Percentiles rank a stretch among this genome's conserved stretches.
These are phyloP conservation scores for Vesta saturnalis DNA, from an alignment of 2,888 invertebrate genomes.

Conservation along the genomic window DNA sequence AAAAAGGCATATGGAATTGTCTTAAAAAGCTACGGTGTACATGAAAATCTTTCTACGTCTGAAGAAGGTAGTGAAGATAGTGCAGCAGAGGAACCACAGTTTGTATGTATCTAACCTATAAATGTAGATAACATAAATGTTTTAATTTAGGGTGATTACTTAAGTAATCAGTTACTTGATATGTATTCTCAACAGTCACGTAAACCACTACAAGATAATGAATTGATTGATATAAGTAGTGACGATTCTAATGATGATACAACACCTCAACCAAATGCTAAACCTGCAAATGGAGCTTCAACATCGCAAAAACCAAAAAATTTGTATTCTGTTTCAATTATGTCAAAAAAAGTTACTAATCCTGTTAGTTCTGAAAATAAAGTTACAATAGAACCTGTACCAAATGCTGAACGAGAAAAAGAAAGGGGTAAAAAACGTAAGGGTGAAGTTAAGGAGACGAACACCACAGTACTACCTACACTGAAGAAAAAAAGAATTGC, in stretches of 20 bases:
- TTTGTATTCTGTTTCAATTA: conserved; percentile 45
- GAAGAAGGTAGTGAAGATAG: conserved; percentile 69
- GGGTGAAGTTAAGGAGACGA: conserved; percentile 45
- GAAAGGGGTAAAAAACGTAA: conserved; percentile 59
- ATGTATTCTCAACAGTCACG: conserved; percentile 61
- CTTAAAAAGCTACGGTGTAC: conserved; percentile 73
- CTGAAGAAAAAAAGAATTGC: conserved; percentile 62
- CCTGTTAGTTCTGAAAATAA: conserved; percentile 63
- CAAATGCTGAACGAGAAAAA: conserved; percentile 49
- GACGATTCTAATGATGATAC: conserved; percentile 73
- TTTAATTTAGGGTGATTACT: conserved; percentile 41
- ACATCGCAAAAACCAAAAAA: conserved; percentile 61
- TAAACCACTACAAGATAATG: conserved; percentile 69
- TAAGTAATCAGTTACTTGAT: conserved; percentile 62
- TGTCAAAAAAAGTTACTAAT: conserved; percentile 44
- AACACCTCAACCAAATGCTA: conserved; percentile 53
- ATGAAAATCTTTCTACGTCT: conserved; percentile 60
- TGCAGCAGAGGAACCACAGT: conserved; percentile 58
- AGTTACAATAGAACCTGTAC: conserved; percentile 53
- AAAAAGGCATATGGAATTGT: conserved; percentile 80
- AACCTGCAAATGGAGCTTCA: conserved; percentile 56
- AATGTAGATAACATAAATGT: neutral
- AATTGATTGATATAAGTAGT: conserved; percentile 82
- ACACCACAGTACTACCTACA: conserved; percentile 44
- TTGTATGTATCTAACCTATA: conserved; percentile 52